Evolutionary conservation across 1,140 invertebrate species (phyloP).

Genomic region (Megalopta genalis): DNA sequence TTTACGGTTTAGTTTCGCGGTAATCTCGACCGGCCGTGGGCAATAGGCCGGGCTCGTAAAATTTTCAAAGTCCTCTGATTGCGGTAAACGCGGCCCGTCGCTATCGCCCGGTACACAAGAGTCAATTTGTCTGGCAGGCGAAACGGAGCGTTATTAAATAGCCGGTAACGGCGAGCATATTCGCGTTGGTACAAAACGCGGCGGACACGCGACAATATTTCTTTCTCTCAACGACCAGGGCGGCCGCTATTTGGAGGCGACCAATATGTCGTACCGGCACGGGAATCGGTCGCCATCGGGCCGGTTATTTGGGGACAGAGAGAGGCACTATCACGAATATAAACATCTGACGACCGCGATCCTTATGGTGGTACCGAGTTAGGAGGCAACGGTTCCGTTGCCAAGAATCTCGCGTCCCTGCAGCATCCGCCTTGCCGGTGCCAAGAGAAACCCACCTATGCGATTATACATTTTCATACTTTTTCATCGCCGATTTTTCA

Average conservation of each 20-base stretch:
- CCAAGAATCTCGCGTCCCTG: conserved; percentile 68
- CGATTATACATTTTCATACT: not conserved
- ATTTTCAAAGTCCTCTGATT: conserved; percentile 45
- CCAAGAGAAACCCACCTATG: conserved; percentile 49
- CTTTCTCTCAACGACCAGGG: conserved; percentile 57
- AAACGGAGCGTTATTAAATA: conserved; percentile 42
- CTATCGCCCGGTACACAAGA: not conserved
- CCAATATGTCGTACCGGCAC: conserved; percentile 58
- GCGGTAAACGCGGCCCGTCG: not conserved
- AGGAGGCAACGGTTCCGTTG: conserved; percentile 61
- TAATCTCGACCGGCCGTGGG: not conserved
- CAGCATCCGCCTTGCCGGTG: conserved; percentile 57
- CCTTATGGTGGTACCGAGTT: conserved; percentile 63
- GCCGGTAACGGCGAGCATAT: conserved; percentile 24
- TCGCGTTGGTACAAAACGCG: conserved; percentile 28
- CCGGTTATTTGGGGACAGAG: conserved; percentile 66
- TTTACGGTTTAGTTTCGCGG: not conserved
- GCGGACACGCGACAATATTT: conserved; percentile 53
- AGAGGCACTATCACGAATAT: conserved; percentile 68
- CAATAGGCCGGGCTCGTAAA: conserved; percentile 35
- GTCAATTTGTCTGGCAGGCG: conserved; percentile 20
- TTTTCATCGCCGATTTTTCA: not conserved
- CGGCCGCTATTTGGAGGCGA: conserved; percentile 57
- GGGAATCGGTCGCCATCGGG: conserved; percentile 62
- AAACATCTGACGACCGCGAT: conserved; percentile 69